Evolutionary conservation across 2,797 vertebrate genomes (phyloP), one percentile per base, ranked within the genome.

Genomic region (Gephyroberyx darwinii): DNA sequence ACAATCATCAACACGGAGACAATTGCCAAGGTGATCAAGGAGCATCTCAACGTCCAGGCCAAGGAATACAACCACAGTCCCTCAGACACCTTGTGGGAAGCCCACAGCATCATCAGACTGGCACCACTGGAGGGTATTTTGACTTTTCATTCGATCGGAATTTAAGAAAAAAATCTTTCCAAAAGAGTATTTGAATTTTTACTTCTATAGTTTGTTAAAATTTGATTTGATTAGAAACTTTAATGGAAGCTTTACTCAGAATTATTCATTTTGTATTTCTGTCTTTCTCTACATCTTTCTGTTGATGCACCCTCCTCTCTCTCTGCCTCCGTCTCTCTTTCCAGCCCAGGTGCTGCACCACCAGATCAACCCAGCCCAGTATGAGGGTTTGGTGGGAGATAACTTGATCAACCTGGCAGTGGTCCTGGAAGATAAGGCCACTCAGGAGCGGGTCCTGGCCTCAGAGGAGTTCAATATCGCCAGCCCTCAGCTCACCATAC

Each of bases 31-130:
- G 89, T 72, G 47, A 75, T 98, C 69, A 95, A 86, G 70, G 74
- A 97, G 64, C 92, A 94, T 26, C 20, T 95, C 56, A 96, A 96
- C 5, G 95, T 95, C 50, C 95, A 96, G 89, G 89, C 89, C 20
- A 92, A 97, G 78, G 82, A 93, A 65, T 96, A 96, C 68, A 87
- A 94, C 65, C 41, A 89, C 75, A 92, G 80, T 35, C 94, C 94
- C 3, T 84, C 85, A 0, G 82, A 89, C 5, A 90, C 93, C 13
- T 94, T 96, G 89, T 96, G 95, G 95, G 93, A 95, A 78, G 81
- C 71, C 0, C 85, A 89, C 0, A 84, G 83, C 0, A 74, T 91
- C n/a, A 16, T 95, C 6, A 63, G 86, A 2, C 80, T 96, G 39
- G 82, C 71, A 53, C 93, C 96, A 10, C 35, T 74, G 82, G 92